Evolutionary conservation across 2,888 invertebrate genomes (phyloP).

Genomic region (Axea sp.): DNA sequence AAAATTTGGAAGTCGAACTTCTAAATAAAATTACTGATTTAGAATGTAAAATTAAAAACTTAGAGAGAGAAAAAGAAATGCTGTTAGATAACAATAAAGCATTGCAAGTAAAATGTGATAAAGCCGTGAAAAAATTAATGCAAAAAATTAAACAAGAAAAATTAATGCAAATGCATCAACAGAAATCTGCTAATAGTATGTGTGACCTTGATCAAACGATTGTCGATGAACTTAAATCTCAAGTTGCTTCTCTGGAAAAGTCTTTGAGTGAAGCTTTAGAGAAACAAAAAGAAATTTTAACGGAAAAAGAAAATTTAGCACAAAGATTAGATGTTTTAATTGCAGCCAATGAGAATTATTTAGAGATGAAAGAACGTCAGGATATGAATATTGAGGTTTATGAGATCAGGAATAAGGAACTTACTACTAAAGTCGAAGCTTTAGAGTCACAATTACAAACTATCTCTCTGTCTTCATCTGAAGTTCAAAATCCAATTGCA

Average conservation of each 20-base stretch:
- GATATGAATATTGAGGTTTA: constrained; percentile 88
- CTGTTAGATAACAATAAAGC: constrained; percentile 83
- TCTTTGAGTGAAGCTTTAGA: constrained; percentile 82
- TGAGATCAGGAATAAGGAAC: constrained; percentile 86
- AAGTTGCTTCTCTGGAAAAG: constrained; percentile 84
- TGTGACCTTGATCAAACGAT: constrained; percentile 88
- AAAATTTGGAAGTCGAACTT: constrained; percentile 69
- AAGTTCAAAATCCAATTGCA: constrained; percentile 21
- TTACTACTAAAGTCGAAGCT: constrained; percentile 84
- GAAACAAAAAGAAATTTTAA: constrained; percentile 82
- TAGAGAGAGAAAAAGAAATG: constrained; percentile 82
- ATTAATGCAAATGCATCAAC: constrained; percentile 81
- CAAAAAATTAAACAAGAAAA: constrained; percentile 87
- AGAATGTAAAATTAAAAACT: constrained; percentile 82
- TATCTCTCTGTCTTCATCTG: no score
- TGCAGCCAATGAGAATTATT: constrained; percentile 87
- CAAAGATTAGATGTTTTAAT: constrained; percentile 88
- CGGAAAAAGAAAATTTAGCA: constrained; percentile 85
- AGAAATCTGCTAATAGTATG: constrained; percentile 80
- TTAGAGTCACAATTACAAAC: constrained; percentile 74
- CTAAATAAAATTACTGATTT: constrained; percentile 81
- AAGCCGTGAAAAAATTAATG: constrained; percentile 91
- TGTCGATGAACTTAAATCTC: constrained; percentile 88
- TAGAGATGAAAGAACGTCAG: constrained; percentile 90
- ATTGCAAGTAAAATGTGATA: constrained; percentile 86